These are phyloP conservation scores for Anguilla obscura DNA, from an alignment of 2,797 vertebrate genomes.

Conservation along the genomic window DNA sequence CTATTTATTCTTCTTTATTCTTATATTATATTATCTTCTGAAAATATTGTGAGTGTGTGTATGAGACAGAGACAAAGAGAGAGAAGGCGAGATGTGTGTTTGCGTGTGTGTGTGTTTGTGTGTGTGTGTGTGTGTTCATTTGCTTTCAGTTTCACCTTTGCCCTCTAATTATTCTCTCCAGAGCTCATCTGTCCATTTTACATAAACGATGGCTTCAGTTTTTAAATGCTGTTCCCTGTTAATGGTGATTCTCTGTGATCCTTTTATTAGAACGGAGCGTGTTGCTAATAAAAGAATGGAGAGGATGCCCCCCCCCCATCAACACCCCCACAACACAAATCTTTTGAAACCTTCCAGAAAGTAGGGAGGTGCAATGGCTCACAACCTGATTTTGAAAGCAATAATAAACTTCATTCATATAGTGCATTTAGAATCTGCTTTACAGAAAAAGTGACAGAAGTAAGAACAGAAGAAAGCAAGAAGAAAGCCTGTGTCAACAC, in stretches of 20 bases:
- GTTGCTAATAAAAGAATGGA: neutral
- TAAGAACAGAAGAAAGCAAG: too few relatives aligned
- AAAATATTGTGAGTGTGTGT: neutral
- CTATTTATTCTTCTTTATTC: neutral
- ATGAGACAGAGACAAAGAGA: neutral
- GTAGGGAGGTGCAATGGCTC: neutral
- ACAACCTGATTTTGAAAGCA: neutral
- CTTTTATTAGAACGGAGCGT: neutral
- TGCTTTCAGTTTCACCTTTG: neutral
- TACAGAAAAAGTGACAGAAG: too few relatives aligned
- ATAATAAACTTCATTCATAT: too few relatives aligned
- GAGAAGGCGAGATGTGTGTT: neutral
- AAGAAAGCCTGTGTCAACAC: too few relatives aligned
- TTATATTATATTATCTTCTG: neutral
- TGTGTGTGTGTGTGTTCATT: neutral
- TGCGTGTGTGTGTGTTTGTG: neutral
- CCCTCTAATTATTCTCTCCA: neutral
- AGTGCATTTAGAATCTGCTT: too few relatives aligned
- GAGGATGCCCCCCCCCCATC: neutral
- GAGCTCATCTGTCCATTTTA: neutral
- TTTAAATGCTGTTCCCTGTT: neutral
- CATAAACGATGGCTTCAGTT: neutral
- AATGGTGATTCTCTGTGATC: neutral
- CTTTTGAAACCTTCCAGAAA: neutral
- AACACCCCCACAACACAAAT: neutral